Conservation (phyloP, 2,888 invertebrate genomes). For the Embidobia sp. region DNA sequence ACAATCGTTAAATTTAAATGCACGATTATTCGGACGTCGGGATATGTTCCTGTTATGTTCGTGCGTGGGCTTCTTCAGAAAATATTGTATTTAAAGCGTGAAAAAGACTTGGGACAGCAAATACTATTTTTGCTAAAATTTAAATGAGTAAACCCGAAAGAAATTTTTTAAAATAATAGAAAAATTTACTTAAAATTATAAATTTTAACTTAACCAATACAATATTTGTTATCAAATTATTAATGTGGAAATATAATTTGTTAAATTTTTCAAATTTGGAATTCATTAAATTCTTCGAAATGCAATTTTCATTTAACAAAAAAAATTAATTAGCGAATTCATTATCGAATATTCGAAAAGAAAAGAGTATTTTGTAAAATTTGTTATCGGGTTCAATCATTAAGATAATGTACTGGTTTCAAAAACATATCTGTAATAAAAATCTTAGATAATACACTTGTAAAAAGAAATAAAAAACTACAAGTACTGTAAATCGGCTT, state of each 20-base stretch:
- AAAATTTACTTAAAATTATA: no score
- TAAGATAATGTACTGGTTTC: slow-evolving; percentile 31
- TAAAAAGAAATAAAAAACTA: slow-evolving; percentile 40
- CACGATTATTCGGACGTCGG: slow-evolving; percentile 48
- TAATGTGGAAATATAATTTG: no score
- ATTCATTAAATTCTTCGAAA: no score
- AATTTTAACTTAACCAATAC: no score
- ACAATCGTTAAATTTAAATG: slow-evolving; percentile 75
- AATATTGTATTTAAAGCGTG: slow-evolving; percentile 48
- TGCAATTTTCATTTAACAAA: no score
- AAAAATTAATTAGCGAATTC: no score
- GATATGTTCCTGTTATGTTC: slow-evolving; percentile 49
- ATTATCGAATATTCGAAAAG: no score
- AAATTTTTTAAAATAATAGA: no score
- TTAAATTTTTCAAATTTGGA: no score
- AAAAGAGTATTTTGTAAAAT: slow-evolving; percentile 23
- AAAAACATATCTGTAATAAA: slow-evolving; percentile 45
- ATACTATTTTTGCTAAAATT: slow-evolving; percentile 61
- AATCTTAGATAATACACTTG: slow-evolving; percentile 38
- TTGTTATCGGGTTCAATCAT: slow-evolving; percentile 44
- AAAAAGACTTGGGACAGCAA: slow-evolving; percentile 46
- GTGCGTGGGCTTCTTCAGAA: slow-evolving; percentile 46
- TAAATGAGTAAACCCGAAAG: slow-evolving; percentile 38
- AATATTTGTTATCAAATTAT: no score
- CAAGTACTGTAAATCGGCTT: slow-evolving; percentile 24